phyloP scores from a whole-genome alignment of 1,140 invertebrate genomes.

The Triops longicaudatus region DNA sequence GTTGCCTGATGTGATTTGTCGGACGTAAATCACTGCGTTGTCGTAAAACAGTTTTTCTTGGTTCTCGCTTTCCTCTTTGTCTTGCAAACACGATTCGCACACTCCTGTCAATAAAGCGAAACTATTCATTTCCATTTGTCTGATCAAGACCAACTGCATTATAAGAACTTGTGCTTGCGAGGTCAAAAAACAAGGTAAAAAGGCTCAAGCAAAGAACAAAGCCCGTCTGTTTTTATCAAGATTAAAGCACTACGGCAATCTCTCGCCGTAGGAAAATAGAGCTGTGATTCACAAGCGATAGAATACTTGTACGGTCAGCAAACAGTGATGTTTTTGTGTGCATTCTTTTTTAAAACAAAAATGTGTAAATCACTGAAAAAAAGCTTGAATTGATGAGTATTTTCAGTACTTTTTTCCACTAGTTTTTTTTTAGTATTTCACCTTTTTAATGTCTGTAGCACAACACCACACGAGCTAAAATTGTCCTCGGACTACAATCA shows the following conservation, averaged over 20 bases:
- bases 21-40: slow-evolving; percentile 38
- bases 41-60: slow-evolving; percentile 36
- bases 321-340: background rate
- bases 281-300: background rate
- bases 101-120: slow-evolving; percentile 32
- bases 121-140: slow-evolving; percentile 23
- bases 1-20: slow-evolving; percentile 34
- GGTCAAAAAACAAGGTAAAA: background rate
- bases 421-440: too few species aligned
- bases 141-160: background rate
- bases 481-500: too few species aligned
- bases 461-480: too few species aligned
- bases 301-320: background rate
- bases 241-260: too few species aligned
- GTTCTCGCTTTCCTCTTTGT: slow-evolving; percentile 35
- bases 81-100: slow-evolving; percentile 37
- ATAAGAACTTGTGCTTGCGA: background rate
- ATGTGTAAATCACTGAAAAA: slow-evolving; percentile 11
- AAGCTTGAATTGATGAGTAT: background rate
- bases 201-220: background rate
- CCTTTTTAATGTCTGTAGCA: too few species aligned
- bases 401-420: too few species aligned
- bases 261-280: too few species aligned
- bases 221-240: background rate
- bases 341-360: background rate